Percentiles rank a stretch among this genome's conserved stretches.
Conservation (phyloP, 2,113 vertebrate species). For the Canis aureus region DNA sequence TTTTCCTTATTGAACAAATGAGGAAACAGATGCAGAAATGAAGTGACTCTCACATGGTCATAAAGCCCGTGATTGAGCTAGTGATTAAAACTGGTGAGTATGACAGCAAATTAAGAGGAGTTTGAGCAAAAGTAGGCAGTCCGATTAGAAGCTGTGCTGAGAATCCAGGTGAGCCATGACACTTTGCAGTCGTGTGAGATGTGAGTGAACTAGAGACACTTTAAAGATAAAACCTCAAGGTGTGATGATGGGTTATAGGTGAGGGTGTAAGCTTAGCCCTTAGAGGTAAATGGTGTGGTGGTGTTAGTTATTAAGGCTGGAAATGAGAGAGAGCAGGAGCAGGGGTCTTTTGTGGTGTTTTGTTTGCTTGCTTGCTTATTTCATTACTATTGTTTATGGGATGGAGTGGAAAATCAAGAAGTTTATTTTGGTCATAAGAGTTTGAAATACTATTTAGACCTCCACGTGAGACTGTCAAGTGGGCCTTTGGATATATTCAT, state of each 20-base stretch:
- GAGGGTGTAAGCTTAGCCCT: neutral
- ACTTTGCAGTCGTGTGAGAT: neutral
- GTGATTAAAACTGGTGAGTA: neutral
- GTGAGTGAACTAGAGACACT: neutral
- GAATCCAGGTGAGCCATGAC: rapidly evolving
- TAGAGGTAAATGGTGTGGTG: neutral
- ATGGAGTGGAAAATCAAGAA: neutral
- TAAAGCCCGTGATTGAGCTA: neutral
- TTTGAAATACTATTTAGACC: neutral
- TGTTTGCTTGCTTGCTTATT: neutral
- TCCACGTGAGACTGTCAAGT: neutral
- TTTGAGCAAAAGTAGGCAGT: neutral
- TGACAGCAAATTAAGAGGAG: neutral
- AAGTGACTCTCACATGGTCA: no score
- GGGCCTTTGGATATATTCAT: neutral
- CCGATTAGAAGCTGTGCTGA: neutral
- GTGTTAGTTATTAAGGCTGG: neutral
- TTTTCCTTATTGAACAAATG: neutral
- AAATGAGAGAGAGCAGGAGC: neutral
- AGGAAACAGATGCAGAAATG: neutral
- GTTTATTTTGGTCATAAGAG: neutral
- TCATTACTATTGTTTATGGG: neutral
- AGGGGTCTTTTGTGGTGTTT: neutral
- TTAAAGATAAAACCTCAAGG: neutral
- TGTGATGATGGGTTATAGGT: no score